These are phyloP conservation scores for Drosophila littoralis DNA, from an alignment of 1,140 invertebrate genomes.

Conservation along the genomic window DNA sequence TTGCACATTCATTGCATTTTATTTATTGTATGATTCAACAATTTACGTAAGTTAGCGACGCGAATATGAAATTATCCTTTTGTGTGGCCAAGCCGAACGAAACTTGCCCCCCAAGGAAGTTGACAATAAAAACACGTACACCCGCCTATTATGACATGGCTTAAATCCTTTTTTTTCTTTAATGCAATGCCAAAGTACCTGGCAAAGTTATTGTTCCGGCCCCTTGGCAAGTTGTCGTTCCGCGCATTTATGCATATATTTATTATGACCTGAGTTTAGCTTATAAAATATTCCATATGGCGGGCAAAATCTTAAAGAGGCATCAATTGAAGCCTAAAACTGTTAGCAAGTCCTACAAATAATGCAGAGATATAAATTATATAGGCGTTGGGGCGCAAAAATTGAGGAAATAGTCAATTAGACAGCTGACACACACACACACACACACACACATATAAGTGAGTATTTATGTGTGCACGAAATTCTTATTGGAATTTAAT, in stretches of 20 bases:
- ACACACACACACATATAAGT: neutral
- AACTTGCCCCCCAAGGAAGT: conserved; percentile 19
- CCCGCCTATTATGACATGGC: conserved; percentile 50
- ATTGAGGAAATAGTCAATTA: conserved; percentile 58
- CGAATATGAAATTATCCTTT: conserved; percentile 71
- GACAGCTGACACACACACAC: conserved; percentile 13
- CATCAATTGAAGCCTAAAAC: no score
- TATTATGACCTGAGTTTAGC: conserved; percentile 37
- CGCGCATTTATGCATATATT: conserved; percentile 42
- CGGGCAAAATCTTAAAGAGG: conserved; percentile 11
- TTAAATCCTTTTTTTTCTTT: conserved; percentile 17
- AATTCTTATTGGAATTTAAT: conserved; percentile 34
- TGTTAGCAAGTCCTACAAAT: no score
- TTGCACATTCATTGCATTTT: conserved; percentile 68
- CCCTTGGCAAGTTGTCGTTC: conserved; percentile 50
- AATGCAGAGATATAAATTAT: neutral
- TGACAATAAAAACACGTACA: conserved; percentile 65
- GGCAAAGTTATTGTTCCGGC: conserved; percentile 44
- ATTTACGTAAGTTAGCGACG: conserved; percentile 68
- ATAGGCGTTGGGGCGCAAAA: conserved; percentile 20
- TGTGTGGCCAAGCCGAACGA: conserved; percentile 15
- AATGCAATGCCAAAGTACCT: conserved; percentile 56
- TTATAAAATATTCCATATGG: conserved; percentile 5
- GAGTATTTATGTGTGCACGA: neutral
- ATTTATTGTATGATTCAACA: conserved; percentile 74